Base-by-base conservation (phyloP, 2,113 vertebrate species). In the Macquaria ambigua region DNA sequence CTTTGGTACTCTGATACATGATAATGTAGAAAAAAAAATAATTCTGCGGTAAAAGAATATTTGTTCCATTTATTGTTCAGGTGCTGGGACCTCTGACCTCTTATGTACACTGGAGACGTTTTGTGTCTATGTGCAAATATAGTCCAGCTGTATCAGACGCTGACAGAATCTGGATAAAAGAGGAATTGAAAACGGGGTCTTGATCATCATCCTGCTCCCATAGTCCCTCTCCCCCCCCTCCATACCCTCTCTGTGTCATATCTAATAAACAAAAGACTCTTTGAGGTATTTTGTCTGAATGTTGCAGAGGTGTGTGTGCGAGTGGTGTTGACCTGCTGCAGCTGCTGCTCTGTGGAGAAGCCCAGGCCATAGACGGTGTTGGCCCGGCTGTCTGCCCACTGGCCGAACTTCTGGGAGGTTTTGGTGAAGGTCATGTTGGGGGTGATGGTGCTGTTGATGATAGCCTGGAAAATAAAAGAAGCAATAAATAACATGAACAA, bases 391-490 rank as follows among this genome's bases (percentile, higher is more conserved):
- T 99, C 98, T 0, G 98, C 98, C 98, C 98, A 99, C 16, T 99
- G 98, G 9, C 98, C 98, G 0, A 99, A 99, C 75, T 99, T 99
- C 95, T 99, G 98, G 0, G 98, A 99, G 0, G 98, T 99, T 90
- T 98, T 99, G 4, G 98, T 99, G 94, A 99, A 99, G 79, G 96
- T 98, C 98, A 99, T 99, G 95, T 99, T 99, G 89, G 98, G 98
- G 23, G 98, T 98, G 80, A 99, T 96, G 15, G 98, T 99, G 94
- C 98, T 99, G 93, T 99, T 99, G 92, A 99, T 99, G 93, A 99
- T 97, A 1, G 98, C 98, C 98, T 99, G 91, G 41, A 72, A 16
- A 77, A 72, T 15, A 56, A 59, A 55, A 48, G 2, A 53, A 50
- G 37, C 0, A 28, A 70, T 31, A 16, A n/a, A 78, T 53, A n/a